Evolutionary conservation across 2,113 vertebrate species (phyloP).

Genomic region (Calyptommatus sinebrachiatus): DNA sequence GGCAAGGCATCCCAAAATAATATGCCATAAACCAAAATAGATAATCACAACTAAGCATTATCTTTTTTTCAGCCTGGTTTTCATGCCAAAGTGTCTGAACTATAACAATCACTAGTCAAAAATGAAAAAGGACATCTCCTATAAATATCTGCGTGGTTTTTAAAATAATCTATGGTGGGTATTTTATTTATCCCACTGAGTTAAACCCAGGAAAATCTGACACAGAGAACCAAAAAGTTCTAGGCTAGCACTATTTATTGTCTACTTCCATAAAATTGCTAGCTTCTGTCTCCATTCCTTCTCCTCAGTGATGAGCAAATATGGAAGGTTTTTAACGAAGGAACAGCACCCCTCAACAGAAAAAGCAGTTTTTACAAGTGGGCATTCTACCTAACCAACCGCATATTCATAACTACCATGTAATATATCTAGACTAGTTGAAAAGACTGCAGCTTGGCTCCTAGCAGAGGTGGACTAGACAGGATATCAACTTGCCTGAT

Average conservation of each 20-base stretch:
- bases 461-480: no score
- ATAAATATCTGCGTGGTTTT: background rate
- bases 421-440: no score
- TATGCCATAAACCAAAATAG: background rate
- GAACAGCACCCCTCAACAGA: background rate
- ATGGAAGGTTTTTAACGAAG: background rate
- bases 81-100: background rate
- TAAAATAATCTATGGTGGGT: background rate
- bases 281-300: background rate
- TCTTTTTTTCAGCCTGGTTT: background rate
- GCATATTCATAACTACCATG: background rate
- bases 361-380: background rate
- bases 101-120: background rate
- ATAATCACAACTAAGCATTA: background rate
- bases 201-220: background rate
- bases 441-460: no score
- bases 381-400: background rate
- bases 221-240: background rate
- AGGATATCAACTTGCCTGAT: no score
- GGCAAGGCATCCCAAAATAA: background rate
- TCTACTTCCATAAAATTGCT: background rate
- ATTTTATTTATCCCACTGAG: background rate
- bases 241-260: background rate
- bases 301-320: background rate
- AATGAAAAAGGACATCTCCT: background rate